Conservation (phyloP, 2,113 vertebrate species). For the Crypturellus undulatus region DNA sequence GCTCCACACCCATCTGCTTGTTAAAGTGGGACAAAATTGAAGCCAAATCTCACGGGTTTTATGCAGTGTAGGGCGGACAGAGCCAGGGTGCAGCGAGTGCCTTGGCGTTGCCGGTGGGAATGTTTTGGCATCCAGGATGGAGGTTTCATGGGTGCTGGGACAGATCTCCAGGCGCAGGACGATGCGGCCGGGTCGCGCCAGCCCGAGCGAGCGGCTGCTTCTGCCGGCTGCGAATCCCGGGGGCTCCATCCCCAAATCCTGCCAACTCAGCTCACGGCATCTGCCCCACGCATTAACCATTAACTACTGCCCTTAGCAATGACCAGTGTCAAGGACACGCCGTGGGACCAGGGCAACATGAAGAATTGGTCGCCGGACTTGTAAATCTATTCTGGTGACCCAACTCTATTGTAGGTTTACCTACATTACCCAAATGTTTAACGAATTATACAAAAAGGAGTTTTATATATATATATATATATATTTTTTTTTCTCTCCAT, state of each 20-base stretch:
- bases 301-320: constrained; percentile 7
- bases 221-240: not conserved
- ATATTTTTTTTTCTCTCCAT: too few species aligned
- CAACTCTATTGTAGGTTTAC: not conserved
- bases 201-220: not conserved
- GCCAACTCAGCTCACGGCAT: not conserved
- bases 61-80: not conserved
- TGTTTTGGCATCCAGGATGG: too few species aligned
- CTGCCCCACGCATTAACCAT: constrained; percentile 21
- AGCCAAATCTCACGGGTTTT: not conserved
- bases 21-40: not conserved
- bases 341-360: rapidly evolving
- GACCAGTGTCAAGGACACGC: not conserved
- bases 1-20: not conserved
- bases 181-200: not conserved
- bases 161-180: too few species aligned
- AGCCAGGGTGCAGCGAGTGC: not conserved
- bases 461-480: too few species aligned
- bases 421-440: not conserved
- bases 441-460: not conserved
- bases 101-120: too few species aligned
- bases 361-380: not conserved
- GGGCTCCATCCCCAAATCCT: not conserved
- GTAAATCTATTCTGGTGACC: not conserved
- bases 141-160: too few species aligned